These are phyloP conservation scores for Seira musarum DNA, from an alignment of 2,888 invertebrate species.

Conservation along the genomic window DNA sequence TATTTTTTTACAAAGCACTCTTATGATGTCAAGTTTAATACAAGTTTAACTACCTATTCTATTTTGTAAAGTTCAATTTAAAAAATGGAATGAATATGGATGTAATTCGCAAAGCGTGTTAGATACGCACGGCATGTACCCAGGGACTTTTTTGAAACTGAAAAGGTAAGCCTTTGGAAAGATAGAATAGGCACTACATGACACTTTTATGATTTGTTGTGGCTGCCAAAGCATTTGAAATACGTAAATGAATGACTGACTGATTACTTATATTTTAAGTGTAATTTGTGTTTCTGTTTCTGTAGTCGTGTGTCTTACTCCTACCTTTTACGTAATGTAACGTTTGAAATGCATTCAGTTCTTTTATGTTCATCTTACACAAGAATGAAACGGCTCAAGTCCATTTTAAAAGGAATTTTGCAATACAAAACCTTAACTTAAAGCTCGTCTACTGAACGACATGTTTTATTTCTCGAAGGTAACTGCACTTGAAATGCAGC, in stretches of 20 bases:
- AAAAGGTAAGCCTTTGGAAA: neutral
- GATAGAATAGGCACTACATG: too few species aligned
- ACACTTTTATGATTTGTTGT: neutral
- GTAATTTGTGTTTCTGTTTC: too few species aligned
- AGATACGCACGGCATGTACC: neutral
- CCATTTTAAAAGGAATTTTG: neutral
- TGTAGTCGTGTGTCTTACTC: neutral
- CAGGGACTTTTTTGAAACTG: neutral
- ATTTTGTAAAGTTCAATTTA: neutral
- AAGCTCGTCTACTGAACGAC: too few species aligned
- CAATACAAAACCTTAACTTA: neutral
- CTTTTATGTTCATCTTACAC: neutral
- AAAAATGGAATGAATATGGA: neutral
- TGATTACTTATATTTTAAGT: neutral
- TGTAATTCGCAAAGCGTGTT: neutral
- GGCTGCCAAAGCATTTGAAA: slow-evolving; percentile 2
- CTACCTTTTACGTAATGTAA: neutral
- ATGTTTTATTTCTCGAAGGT: neutral
- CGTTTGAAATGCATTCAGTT: neutral
- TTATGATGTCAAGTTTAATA: slow-evolving; percentile 10
- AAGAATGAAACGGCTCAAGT: neutral
- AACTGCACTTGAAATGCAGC: slow-evolving; percentile 8
- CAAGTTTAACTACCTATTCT: neutral
- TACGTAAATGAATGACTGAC: neutral
- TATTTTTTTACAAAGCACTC: neutral